phyloP scores from a whole-genome alignment of 2,888 invertebrate species.

The Drosophila ezoana region DNA sequence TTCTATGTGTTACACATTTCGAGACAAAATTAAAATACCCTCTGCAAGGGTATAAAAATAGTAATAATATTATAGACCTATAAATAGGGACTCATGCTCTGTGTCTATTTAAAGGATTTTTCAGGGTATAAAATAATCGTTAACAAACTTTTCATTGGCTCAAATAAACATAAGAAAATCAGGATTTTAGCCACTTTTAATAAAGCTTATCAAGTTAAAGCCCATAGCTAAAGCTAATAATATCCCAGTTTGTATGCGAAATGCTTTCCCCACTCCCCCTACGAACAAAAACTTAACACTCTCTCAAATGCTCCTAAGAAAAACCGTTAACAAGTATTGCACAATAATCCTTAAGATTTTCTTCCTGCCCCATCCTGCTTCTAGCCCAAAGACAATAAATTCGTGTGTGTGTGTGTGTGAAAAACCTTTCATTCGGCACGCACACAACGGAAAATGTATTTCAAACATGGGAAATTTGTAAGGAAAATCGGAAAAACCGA shows the following conservation, averaged over 20 bases:
- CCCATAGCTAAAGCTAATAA: not conserved
- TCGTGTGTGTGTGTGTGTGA: conserved; percentile 1
- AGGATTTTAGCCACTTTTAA: not conserved
- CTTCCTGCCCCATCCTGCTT: not conserved
- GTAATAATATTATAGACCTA: no score
- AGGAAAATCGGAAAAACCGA: conserved; percentile 18
- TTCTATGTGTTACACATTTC: no score
- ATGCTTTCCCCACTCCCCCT: not conserved
- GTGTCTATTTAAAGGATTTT: no score
- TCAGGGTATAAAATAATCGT: no score
- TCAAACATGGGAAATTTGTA: conserved; percentile 35
- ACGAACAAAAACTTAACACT: no score
- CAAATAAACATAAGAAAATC: not conserved
- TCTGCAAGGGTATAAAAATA: no score
- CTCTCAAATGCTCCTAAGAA: not conserved
- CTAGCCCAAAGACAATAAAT: conserved; percentile 15
- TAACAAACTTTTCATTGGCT: not conserved
- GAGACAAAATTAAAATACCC: no score
- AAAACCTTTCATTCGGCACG: conserved; percentile 24
- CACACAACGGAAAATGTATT: conserved; percentile 12
- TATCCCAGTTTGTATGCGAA: not conserved
- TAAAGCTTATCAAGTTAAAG: not conserved
- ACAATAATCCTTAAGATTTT: conserved; percentile 5
- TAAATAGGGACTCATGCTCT: no score
- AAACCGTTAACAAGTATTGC: not conserved